These are phyloP conservation scores for Hassar affinis DNA, from an alignment of 2,113 vertebrate genomes.

Conservation along the genomic window DNA sequence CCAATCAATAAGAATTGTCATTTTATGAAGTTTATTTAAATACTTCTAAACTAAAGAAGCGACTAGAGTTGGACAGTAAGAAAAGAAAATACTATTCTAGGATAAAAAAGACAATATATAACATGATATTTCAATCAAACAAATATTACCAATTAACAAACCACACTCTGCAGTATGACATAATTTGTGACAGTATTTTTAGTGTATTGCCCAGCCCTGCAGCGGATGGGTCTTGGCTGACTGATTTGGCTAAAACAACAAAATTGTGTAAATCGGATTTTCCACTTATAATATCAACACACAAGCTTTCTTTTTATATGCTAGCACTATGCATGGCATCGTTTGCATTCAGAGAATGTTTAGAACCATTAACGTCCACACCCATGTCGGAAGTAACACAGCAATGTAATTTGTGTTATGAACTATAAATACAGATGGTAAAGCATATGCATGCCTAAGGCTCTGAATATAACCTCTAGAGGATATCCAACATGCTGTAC, in stretches of 20 bases:
- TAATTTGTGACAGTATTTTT: background rate
- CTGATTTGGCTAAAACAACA: background rate
- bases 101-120: background rate
- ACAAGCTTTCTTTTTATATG: background rate
- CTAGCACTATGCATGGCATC: background rate
- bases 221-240: background rate
- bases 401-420: background rate
- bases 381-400: background rate
- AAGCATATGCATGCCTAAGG: background rate
- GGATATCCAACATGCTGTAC: background rate
- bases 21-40: too few relatives aligned
- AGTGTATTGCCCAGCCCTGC: background rate
- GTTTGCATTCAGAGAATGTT: background rate
- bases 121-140: background rate
- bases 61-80: background rate
- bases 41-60: background rate
- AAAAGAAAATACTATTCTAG: background rate
- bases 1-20: too few relatives aligned
- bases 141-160: too few relatives aligned
- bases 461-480: slow-evolving; percentile 7
- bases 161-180: too few relatives aligned
- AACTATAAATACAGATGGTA: slow-evolving; percentile 18
- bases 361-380: background rate
- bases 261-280: background rate
- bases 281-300: background rate